Evolutionary conservation across 2,797 vertebrate species (phyloP).

Genomic region (Platyrinchus mystaceus): DNA sequence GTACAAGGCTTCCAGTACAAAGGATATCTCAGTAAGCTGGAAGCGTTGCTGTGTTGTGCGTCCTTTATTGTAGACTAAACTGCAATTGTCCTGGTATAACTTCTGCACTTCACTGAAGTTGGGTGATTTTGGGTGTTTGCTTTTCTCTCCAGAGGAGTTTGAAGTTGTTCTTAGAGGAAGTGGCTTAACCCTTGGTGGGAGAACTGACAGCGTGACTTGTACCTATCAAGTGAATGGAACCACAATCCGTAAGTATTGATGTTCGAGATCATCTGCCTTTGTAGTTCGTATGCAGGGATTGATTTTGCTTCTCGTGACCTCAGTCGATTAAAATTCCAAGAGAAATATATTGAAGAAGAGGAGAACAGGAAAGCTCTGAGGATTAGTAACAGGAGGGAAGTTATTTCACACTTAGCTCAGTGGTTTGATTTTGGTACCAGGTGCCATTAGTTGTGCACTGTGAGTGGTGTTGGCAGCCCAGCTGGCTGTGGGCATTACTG

Average conservation of each 20-base stretch:
- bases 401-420: background rate
- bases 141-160: conserved; percentile 85
- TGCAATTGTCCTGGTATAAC: background rate
- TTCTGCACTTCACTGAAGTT: background rate
- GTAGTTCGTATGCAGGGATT: background rate
- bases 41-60: background rate
- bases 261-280: background rate
- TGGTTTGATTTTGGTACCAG: background rate
- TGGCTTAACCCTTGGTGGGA: conserved; percentile 82
- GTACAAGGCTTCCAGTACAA: background rate
- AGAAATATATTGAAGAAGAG: background rate
- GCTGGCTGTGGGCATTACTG: background rate
- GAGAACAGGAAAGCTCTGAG: background rate
- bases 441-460: background rate
- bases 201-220: conserved; percentile 76
- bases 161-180: conserved; percentile 89
- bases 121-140: background rate
- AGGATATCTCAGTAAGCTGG: background rate
- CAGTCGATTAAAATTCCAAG: background rate
- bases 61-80: background rate
- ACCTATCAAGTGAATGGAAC: conserved; percentile 82
- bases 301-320: background rate
- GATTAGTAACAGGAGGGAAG: background rate
- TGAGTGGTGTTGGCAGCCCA: background rate
- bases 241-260: conserved; percentile 80